A percentile compares a stretch with the other conserved stretches of the same genome.
These are phyloP conservation scores for Nesoenas mayeri DNA, from an alignment of 2,113 vertebrate species.

Conservation along the genomic window DNA sequence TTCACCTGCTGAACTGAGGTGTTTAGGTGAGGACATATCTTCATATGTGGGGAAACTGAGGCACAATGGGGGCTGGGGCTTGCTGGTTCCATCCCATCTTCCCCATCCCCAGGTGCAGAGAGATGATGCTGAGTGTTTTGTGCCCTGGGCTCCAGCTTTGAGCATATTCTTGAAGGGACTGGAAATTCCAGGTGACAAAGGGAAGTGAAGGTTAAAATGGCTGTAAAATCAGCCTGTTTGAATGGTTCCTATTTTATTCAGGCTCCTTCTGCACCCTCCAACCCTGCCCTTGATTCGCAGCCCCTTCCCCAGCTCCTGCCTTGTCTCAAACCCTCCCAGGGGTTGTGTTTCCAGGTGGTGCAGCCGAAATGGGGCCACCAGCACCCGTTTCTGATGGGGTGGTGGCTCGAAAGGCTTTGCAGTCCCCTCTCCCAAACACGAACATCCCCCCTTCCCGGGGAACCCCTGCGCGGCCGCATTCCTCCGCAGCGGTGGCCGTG, in stretches of 20 bases:
- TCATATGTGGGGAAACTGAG: rapidly evolving
- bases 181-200: background rate
- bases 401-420: no score
- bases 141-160: background rate
- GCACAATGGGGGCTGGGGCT: background rate
- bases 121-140: rapidly evolving
- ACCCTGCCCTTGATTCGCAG: background rate
- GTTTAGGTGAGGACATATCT: rapidly evolving
- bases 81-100: rapidly evolving
- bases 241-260: background rate
- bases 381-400: background rate
- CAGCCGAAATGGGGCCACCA: background rate
- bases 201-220: background rate
- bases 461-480: background rate
- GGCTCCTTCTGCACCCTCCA: background rate
- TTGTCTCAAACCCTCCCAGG: background rate
- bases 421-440: background rate
- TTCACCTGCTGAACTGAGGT: background rate
- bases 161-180: background rate
- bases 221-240: background rate
- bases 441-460: background rate
- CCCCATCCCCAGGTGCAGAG: background rate
- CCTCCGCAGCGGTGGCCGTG: background rate
- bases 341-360: background rate
- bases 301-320: background rate